Conservation (phyloP, 2,888 invertebrate genomes). For the Himalopsyche tibetana region DNA sequence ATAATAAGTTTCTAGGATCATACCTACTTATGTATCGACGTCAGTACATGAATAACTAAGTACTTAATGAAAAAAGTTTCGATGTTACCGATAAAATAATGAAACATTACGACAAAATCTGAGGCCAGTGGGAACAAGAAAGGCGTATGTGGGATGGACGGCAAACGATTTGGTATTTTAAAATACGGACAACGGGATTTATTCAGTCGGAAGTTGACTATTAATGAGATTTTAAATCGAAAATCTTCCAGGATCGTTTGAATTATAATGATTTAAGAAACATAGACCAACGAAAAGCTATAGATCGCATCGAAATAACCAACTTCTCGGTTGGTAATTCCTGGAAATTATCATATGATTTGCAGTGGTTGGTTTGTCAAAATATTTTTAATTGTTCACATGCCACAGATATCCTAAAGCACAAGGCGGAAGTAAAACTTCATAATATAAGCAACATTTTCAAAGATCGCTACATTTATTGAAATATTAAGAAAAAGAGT, state of each 20-base stretch:
- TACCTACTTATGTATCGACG: too few relatives aligned
- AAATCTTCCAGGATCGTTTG: not conserved
- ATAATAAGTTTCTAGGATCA: too few relatives aligned
- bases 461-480: not conserved
- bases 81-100: not conserved
- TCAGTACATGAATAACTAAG: too few relatives aligned
- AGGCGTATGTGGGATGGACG: slow-evolving; percentile 43
- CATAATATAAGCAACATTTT: not conserved
- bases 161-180: slow-evolving; percentile 24
- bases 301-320: not conserved
- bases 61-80: not conserved
- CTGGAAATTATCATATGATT: slow-evolving; percentile 43
- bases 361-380: slow-evolving; percentile 40
- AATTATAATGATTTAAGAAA: not conserved
- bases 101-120: slow-evolving; percentile 26
- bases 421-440: not conserved
- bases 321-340: slow-evolving; percentile 6
- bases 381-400: slow-evolving; percentile 13
- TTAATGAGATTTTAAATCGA: not conserved
- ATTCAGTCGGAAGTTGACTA: slow-evolving; percentile 18
- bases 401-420: not conserved
- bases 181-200: slow-evolving; percentile 21
- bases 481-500: not conserved
- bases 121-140: slow-evolving; percentile 22
- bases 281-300: not conserved